phyloP scores from a whole-genome alignment of 2,888 invertebrate species.

The Blera fallax region DNA sequence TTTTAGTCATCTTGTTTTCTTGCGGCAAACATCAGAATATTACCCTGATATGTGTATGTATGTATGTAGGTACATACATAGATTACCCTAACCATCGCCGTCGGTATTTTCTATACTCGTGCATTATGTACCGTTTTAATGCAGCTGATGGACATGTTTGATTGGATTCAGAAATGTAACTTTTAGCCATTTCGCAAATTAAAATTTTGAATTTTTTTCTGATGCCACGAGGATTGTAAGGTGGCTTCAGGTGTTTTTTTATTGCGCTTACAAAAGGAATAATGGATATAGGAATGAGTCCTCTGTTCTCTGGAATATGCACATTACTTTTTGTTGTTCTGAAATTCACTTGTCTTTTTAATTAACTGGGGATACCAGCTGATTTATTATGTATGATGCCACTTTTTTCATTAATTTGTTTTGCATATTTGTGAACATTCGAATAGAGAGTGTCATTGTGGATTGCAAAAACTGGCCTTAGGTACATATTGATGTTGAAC shows the following conservation, averaged over 20 bases:
- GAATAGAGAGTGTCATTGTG: conserved; percentile 14
- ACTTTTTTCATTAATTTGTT: conserved; percentile 33
- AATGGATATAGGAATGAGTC: conserved; percentile 29
- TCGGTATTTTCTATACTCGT: conserved; percentile 11
- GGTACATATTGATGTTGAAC: not conserved
- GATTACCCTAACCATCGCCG: not conserved
- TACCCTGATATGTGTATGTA: not conserved
- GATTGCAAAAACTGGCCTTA: not conserved
- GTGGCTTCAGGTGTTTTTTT: not conserved
- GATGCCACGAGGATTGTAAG: not conserved
- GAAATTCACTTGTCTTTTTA: conserved; percentile 33
- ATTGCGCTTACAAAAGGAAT: conserved; percentile 45
- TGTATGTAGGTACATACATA: not conserved
- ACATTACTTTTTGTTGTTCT: not conserved
- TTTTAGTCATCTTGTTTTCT: conserved; percentile 44
- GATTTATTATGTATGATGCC: conserved; percentile 17
- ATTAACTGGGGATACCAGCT: conserved; percentile 48
- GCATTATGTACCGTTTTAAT: conserved; percentile 35
- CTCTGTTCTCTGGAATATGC: conserved; percentile 19
- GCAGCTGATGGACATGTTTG: conserved; percentile 54
- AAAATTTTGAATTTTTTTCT: conserved; percentile 41
- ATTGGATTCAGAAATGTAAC: conserved; percentile 43
- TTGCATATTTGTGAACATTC: conserved; percentile 14
- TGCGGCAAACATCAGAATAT: conserved; percentile 23
- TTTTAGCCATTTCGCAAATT: conserved; percentile 58